phyloP scores from a whole-genome alignment of 2,888 invertebrate species.

The Pristionchus mayeri region DNA sequence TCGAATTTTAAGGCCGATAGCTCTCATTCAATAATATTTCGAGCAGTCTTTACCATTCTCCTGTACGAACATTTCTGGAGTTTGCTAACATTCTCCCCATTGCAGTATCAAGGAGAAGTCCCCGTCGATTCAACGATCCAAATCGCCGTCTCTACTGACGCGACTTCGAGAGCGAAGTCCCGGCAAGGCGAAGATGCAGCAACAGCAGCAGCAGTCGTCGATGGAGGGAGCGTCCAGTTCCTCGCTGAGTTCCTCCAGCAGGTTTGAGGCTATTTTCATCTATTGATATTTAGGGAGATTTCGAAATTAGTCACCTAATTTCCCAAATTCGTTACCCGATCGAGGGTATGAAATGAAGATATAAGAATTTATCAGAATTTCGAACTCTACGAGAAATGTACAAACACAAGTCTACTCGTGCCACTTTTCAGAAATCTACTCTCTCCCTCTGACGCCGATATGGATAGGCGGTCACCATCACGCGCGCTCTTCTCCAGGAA shows the following conservation, averaged over 20 bases:
- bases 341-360: no score
- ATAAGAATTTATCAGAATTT: no score
- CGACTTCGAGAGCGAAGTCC: conserved; percentile 71
- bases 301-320: no score
- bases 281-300: no score
- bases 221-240: conserved; percentile 60
- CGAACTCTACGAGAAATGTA: no score
- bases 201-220: conserved; percentile 52
- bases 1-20: no score
- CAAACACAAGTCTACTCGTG: no score
- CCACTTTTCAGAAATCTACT: conserved; percentile 66
- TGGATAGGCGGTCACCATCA: conserved; percentile 67
- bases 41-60: no score
- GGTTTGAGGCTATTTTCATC: conserved; percentile 56
- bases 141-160: conserved; percentile 69
- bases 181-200: conserved; percentile 62
- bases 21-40: no score
- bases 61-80: no score
- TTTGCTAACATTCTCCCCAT: neutral
- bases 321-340: no score
- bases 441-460: conserved; percentile 67
- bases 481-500: conserved; percentile 65
- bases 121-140: conserved; percentile 53
- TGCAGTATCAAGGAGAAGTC: conserved; percentile 61
- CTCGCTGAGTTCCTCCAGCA: conserved; percentile 61